Evolutionary conservation across 2,797 vertebrate genomes (phyloP), one percentile per base, ranked within the genome.

Genomic region (Channallabes apus): DNA sequence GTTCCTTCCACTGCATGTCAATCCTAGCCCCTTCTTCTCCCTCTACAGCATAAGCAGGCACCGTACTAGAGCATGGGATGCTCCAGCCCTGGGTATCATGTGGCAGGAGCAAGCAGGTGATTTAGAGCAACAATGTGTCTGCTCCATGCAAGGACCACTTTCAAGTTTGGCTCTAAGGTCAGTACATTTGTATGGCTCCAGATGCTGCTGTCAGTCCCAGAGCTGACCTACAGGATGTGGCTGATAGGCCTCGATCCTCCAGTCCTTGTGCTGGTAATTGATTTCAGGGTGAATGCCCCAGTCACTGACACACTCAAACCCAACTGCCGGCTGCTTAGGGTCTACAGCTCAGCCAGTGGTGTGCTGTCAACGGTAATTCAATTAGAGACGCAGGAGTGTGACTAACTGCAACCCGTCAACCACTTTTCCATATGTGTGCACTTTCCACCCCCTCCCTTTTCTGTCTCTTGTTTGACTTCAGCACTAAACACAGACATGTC

Each of bases 341-440:
- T 94, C 93, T 91, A 92, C 93, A 88, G 95, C 95, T 91, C 88
- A 93, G 94, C 95, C 93, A 92, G 93, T 92, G 93, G 95, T 91
- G 96, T 89, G 93, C 95, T 97, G 96, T 96, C 96, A 96, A 96
- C 95, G 95, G 96, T 95, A 98, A 97, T 98, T 98, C 95, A 98
- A 97, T 97, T 97, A 97, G 96, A 95, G 95, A 94, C 93, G 93
- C 94, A 89, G 90, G 90, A 94, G 95, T 97, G 96, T 98, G 96
- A 97, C 96, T 96, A 96, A 97, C 91, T 92, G 90, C 88, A 83
- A 92, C 86, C 89, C 72, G 89, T 92, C 94, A 93, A 96, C 95
- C 95, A 93, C 89, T 95, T 97, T 95, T 96, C 95, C 96, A 97
- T 95, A 95, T 96, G 96, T 92, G 87, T 85, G 88, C 64, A 77